Conservation (phyloP, 2,888 invertebrate genomes). For the Lysandra bellargus region DNA sequence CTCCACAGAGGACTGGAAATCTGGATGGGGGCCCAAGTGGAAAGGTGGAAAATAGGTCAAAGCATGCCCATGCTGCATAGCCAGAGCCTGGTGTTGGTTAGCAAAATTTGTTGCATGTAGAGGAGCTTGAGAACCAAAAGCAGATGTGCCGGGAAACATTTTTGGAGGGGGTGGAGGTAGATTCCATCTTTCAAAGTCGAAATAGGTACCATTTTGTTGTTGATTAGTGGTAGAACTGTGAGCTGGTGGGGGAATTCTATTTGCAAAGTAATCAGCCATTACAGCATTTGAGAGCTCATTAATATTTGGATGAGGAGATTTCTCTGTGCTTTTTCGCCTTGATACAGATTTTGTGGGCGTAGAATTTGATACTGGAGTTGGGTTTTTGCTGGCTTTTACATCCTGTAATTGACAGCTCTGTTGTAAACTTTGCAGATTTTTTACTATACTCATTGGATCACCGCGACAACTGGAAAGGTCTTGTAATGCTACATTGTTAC, state of each 20-base stretch:
- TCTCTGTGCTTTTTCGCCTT: conserved; percentile 83
- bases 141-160: conserved; percentile 83
- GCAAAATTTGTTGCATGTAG: conserved; percentile 78
- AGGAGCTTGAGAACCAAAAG: conserved; percentile 80
- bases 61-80: conserved; percentile 85
- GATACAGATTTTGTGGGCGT: conserved; percentile 57
- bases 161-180: conserved; percentile 85
- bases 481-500: conserved; percentile 82
- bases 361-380: conserved; percentile 53
- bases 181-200: conserved; percentile 91
- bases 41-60: conserved; percentile 89
- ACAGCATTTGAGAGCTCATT: conserved; percentile 79
- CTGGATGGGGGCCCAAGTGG: conserved; percentile 85
- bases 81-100: conserved; percentile 83
- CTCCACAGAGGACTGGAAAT: conserved; percentile 84
- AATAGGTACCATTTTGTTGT: conserved; percentile 86
- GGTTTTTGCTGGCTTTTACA: conserved; percentile 73
- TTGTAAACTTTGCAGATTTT: conserved; percentile 84
- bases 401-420: conserved; percentile 82
- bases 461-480: conserved; percentile 87
- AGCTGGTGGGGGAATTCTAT: conserved; percentile 86
- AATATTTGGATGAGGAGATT: conserved; percentile 67
- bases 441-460: conserved; percentile 88
- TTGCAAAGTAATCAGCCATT: conserved; percentile 79
- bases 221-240: conserved; percentile 82